Evolutionary conservation across 2,888 invertebrate genomes (phyloP).

Genomic region (Protodeltote pygarga): DNA sequence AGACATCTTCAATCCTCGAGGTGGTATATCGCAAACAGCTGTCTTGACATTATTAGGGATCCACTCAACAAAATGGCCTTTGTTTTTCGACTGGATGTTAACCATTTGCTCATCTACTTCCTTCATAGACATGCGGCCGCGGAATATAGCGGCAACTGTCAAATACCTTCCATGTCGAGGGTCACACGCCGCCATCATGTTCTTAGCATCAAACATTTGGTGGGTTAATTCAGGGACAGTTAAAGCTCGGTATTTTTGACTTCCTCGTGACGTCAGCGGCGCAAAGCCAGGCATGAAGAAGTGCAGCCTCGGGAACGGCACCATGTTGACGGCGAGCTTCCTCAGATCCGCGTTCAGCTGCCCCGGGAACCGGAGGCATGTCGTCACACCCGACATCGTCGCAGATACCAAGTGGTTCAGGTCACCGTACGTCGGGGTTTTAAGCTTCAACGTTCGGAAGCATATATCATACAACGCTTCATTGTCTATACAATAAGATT

Average conservation of each 20-base stretch:
- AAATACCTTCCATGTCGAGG: slow-evolving; percentile 95
- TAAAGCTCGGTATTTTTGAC: slow-evolving; percentile 93
- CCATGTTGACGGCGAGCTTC: slow-evolving; percentile 79
- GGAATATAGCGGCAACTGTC: slow-evolving; percentile 95
- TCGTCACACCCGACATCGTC: slow-evolving; percentile 79
- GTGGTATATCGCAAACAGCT: slow-evolving; percentile 93
- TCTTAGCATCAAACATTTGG: slow-evolving; percentile 97
- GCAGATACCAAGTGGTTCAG: slow-evolving; percentile 86
- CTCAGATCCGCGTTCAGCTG: slow-evolving; percentile 91
- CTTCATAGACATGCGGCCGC: slow-evolving; percentile 97
- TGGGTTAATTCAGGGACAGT: slow-evolving; percentile 96
- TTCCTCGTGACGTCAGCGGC: slow-evolving; percentile 91
- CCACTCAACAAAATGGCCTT: slow-evolving; percentile 92
- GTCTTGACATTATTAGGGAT: slow-evolving; percentile 93
- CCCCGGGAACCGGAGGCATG: slow-evolving; percentile 76
- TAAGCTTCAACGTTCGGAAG: slow-evolving; percentile 90
- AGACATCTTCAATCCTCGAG: slow-evolving; percentile 92
- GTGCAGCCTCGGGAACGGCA: slow-evolving; percentile 91
- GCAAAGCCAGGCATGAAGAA: slow-evolving; percentile 88
- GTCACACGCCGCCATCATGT: slow-evolving; percentile 98
- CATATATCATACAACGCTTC: slow-evolving; percentile 93
- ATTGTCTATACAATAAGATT: slow-evolving; percentile 90
- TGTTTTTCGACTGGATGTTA: slow-evolving; percentile 92
- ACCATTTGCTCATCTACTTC: slow-evolving; percentile 94
- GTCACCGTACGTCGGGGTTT: slow-evolving; percentile 92